Evolutionary conservation across 2,888 invertebrate genomes (phyloP).

Genomic region (Tenthredo amoena): DNA sequence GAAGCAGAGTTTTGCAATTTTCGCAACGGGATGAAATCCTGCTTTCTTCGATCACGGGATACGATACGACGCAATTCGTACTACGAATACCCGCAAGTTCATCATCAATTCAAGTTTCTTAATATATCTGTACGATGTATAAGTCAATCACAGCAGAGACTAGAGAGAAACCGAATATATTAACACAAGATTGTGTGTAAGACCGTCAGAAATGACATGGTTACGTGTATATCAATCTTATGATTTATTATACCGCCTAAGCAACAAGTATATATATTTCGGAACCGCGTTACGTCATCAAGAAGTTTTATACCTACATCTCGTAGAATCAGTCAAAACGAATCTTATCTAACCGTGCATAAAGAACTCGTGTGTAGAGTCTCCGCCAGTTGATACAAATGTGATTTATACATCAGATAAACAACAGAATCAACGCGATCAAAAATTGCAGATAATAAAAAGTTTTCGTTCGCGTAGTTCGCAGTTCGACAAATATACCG

Average conservation of each 20-base stretch:
- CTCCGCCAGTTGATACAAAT: not conserved
- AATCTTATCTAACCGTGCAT: constrained; percentile 2
- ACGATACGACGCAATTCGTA: not conserved
- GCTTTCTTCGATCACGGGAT: too few species aligned
- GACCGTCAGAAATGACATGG: not conserved
- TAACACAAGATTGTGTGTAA: not conserved
- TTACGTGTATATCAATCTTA: not conserved
- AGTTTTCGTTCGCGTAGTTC: not conserved
- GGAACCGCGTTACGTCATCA: not conserved
- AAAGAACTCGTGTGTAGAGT: not conserved
- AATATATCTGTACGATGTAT: not conserved
- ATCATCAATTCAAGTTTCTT: not conserved
- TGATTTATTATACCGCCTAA: constrained; percentile 8
- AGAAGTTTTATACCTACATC: not conserved
- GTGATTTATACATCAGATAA: not conserved
- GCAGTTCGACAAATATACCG: not conserved
- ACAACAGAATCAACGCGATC: too few species aligned
- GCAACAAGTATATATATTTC: not conserved
- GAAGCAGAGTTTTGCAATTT: not conserved
- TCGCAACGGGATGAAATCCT: not conserved
- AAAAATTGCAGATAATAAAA: not conserved
- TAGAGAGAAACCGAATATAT: not conserved
- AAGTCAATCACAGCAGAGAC: not conserved
- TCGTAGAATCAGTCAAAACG: constrained; percentile 3
- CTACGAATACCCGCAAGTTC: not conserved